These are phyloP conservation scores for Oxytorus armatus DNA, from an alignment of 2,888 invertebrate genomes.

Conservation along the genomic window DNA sequence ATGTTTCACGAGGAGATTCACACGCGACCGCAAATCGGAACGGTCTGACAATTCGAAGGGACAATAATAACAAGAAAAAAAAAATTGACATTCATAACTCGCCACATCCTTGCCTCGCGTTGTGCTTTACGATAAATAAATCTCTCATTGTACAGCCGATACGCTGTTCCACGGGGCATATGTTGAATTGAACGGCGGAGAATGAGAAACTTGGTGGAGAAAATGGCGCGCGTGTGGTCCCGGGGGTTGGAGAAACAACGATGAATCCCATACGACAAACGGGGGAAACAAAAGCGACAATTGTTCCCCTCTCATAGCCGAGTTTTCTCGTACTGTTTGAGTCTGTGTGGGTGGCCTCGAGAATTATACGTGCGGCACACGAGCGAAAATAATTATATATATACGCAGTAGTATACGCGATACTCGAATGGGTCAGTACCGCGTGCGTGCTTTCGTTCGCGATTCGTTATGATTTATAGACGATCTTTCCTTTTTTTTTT, in stretches of 20 bases:
- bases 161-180: conserved; percentile 9
- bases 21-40: conserved; percentile 7
- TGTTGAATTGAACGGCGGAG: conserved; percentile 37
- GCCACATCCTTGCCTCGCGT: conserved; percentile 2
- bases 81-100: conserved; percentile 41
- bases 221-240: conserved; percentile 42
- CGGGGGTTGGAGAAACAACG: conserved; percentile 36
- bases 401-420: too few relatives aligned
- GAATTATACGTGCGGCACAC: conserved; percentile 54
- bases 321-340: conserved; percentile 42
- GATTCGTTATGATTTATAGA: conserved; percentile 53
- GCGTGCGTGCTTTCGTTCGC: conserved; percentile 33
- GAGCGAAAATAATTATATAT: conserved; percentile 40
- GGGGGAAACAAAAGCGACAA: conserved; percentile 58
- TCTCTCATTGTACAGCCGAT: conserved; percentile 33
- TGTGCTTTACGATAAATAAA: conserved; percentile 35
- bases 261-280: conserved; percentile 18
- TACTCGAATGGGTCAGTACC: conserved; percentile 33
- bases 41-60: background rate
- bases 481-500: conserved; percentile 38
- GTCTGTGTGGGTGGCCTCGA: conserved; percentile 1
- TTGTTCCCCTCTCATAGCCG: conserved; percentile 47
- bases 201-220: conserved; percentile 39
- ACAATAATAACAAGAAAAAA: background rate
- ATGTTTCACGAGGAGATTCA: background rate